Evolutionary conservation across 2,797 vertebrate genomes (phyloP), one percentile per base, ranked within the genome.

Genomic region (Acrocephalus scirpaceus): DNA sequence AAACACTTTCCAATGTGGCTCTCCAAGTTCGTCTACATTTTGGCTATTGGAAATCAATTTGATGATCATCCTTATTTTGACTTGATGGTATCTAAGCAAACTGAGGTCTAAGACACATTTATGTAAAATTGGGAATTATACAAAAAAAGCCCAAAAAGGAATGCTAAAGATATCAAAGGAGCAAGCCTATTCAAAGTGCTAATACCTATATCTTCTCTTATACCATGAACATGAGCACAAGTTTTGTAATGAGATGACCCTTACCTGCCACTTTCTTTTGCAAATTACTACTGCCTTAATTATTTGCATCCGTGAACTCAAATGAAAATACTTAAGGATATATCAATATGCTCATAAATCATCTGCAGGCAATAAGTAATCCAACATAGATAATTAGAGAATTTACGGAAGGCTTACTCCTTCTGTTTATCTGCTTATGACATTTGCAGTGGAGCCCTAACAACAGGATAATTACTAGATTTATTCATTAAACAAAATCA

Each of bases 401-500:
- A 98, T 99, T 99, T 99, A 99, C 97, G 98, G 98, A 98, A 98
- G 98, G 97, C 98, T 99, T 98, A 98, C 98, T 98, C 98, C 98
- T 98, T 98, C 98, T 99, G 98, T 99, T 99, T 99, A 99, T 99
- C 98, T 99, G 98, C 98, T 98, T 98, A 98, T 99, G 99, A 99
- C 99, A 99, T 99, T 99, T 99, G 98, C 96, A 96, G 98, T 98
- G 96, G 97, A 97, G 98, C 98, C 98, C 98, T 98, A 98, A 98
- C 98, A 98, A 98, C 98, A 98, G 98, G 98, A 98, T 99, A 99
- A 99, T 99, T 99, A 99, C 98, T 98, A 99, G 98, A 99, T 99
- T 99, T 99, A 99, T 99, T 99, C 98, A 99, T 98, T 98, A 99
- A 99, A 99, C 98, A 99, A 98, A 99, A 99, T 98, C 98, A 98